phyloP scores from a whole-genome alignment of 2,888 invertebrate genomes.

The Syrista parreyssii region DNA sequence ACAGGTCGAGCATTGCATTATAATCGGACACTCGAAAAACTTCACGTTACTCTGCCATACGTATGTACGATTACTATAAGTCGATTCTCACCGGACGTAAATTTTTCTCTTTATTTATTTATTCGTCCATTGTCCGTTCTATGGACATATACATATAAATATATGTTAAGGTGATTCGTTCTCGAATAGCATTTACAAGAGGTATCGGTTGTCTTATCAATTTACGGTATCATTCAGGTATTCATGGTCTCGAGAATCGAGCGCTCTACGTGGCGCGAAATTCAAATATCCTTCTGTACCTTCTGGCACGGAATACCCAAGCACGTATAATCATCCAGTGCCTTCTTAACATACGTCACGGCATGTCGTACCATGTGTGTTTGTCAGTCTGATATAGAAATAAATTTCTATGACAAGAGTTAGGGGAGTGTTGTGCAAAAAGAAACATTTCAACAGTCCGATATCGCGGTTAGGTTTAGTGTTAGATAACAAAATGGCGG shows the following conservation, averaged over 20 bases:
- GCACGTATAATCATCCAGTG: background rate
- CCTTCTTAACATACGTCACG: too few species aligned
- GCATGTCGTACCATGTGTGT: background rate
- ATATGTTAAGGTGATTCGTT: background rate
- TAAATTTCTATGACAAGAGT: background rate
- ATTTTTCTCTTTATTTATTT: background rate
- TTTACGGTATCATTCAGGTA: background rate
- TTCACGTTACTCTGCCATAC: background rate
- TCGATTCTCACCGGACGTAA: background rate
- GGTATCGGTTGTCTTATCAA: background rate
- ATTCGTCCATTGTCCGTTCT: background rate
- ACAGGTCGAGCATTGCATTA: slow-evolving; percentile 37
- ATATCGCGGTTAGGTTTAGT: background rate
- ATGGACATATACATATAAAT: background rate
- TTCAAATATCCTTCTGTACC: background rate
- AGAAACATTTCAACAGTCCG: background rate
- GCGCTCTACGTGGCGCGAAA: too few species aligned
- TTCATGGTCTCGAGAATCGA: background rate
- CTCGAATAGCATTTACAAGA: background rate
- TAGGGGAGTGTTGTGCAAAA: too few species aligned
- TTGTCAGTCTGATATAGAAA: background rate
- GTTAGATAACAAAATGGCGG: too few species aligned
- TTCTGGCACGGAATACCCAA: background rate
- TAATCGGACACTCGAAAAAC: background rate
- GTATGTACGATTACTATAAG: too few species aligned